Evolutionary conservation across 2,888 invertebrate genomes (phyloP).

Genomic region (Mesopsocus fuscifrons): DNA sequence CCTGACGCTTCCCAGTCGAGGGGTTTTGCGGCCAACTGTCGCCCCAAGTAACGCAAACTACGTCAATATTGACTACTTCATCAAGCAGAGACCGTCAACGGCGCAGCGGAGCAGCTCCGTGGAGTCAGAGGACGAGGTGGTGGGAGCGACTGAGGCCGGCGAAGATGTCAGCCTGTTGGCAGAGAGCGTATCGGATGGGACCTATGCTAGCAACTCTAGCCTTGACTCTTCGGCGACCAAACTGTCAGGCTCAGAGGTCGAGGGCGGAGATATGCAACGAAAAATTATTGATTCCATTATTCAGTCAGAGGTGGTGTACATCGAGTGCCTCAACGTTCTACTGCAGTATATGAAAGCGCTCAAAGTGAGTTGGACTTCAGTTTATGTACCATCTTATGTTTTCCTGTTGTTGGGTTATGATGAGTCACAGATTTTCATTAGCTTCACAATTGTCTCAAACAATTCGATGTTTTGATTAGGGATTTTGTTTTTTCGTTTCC

Average conservation of each 20-base stretch:
- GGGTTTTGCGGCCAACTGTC: neutral
- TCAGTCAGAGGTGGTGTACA: constrained; percentile 78
- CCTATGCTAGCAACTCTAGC: constrained; percentile 28
- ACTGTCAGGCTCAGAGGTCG: constrained; percentile 34
- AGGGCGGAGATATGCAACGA: constrained; percentile 68
- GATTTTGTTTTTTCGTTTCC: constrained; percentile 8
- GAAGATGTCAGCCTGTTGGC: constrained; percentile 30
- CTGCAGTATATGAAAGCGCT: constrained; percentile 33
- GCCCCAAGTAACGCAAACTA: constrained; percentile 48
- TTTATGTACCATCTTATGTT: too few species aligned
- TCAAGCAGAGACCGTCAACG: constrained; percentile 23
- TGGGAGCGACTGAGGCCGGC: constrained; percentile 25
- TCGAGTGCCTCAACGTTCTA: constrained; percentile 76
- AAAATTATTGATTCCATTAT: constrained; percentile 78
- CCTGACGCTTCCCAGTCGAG: constrained; percentile 7
- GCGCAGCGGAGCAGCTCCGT: constrained; percentile 31
- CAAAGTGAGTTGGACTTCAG: constrained; percentile 6
- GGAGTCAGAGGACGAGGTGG: constrained; percentile 33
- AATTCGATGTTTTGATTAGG: too few species aligned
- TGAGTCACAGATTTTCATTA: too few species aligned
- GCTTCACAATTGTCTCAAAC: too few species aligned
- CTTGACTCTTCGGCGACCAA: constrained; percentile 28
- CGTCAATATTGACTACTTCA: constrained; percentile 83
- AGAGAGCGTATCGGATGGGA: constrained; percentile 36
- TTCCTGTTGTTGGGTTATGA: too few species aligned